These are phyloP conservation scores for Elaphurus davidianus DNA, from an alignment of 2,113 vertebrate genomes.

Conservation along the genomic window DNA sequence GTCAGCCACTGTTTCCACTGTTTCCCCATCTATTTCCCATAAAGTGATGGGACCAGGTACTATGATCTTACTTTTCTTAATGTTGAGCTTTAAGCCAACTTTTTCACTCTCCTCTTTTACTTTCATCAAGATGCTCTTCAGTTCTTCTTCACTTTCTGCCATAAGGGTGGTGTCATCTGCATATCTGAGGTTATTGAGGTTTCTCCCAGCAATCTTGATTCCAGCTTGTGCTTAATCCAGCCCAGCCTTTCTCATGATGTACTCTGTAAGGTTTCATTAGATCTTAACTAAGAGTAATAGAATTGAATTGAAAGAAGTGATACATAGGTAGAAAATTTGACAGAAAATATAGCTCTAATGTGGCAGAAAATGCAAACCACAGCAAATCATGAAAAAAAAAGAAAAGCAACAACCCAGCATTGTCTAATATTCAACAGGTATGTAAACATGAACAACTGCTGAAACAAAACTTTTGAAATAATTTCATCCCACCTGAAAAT, in stretches of 20 bases:
- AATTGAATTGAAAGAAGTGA: background rate
- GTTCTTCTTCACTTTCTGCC: background rate
- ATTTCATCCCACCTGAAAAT: conserved; percentile 4
- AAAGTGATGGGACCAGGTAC: background rate
- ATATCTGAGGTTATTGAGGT: background rate
- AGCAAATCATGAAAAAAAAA: background rate
- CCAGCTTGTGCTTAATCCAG: background rate
- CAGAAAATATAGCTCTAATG: background rate
- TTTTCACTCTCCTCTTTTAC: background rate
- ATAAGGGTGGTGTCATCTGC: background rate
- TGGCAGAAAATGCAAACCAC: background rate
- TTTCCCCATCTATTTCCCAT: background rate
- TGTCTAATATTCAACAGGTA: background rate
- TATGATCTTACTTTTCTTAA: background rate
- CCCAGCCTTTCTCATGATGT: background rate
- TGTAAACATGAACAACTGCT: background rate
- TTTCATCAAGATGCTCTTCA: background rate
- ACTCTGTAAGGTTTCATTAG: background rate
- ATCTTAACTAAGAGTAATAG: background rate
- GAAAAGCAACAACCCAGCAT: background rate
- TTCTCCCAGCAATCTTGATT: background rate
- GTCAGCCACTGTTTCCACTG: background rate
- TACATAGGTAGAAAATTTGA: background rate
- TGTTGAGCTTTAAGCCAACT: background rate
- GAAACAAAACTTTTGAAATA: background rate